Evolutionary conservation across 2,113 vertebrate genomes (phyloP).

Genomic region (Formicarius rufipectus): DNA sequence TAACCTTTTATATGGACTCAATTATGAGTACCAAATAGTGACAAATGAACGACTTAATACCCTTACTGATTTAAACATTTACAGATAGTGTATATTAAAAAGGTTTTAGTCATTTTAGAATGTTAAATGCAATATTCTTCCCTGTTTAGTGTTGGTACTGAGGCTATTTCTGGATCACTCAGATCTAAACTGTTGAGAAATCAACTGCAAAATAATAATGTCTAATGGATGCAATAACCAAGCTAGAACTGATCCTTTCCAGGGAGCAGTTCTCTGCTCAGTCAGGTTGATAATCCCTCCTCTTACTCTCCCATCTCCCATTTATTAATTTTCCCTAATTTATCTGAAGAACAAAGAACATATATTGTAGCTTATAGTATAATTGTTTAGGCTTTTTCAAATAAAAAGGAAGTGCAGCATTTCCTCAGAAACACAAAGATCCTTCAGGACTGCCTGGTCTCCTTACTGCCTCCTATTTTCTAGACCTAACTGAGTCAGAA

Average conservation of each 20-base stretch:
- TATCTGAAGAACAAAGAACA: not conserved
- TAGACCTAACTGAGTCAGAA: not conserved
- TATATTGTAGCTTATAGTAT: not conserved
- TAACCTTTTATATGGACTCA: not conserved
- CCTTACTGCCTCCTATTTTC: not conserved
- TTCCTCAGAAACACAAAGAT: not conserved
- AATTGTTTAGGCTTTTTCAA: not conserved
- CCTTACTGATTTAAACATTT: not conserved
- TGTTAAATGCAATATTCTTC: not conserved
- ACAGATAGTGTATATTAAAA: not conserved
- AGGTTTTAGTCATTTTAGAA: not conserved
- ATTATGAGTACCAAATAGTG: not conserved
- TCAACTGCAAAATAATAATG: not conserved
- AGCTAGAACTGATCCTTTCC: not conserved
- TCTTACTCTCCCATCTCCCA: fast-evolving
- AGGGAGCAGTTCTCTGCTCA: not conserved
- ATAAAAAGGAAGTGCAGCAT: not conserved
- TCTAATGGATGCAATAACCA: not conserved
- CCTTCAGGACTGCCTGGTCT: not conserved
- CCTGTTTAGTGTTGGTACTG: not conserved
- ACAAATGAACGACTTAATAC: not conserved
- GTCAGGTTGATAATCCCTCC: not conserved
- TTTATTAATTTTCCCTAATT: not conserved
- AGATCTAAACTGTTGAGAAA: not conserved
- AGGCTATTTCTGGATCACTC: not conserved